Percentiles rank a stretch among this genome's conserved stretches.
phyloP scores from a whole-genome alignment of 2,113 vertebrate species.

The Cyanoramphus novaezelandiae region DNA sequence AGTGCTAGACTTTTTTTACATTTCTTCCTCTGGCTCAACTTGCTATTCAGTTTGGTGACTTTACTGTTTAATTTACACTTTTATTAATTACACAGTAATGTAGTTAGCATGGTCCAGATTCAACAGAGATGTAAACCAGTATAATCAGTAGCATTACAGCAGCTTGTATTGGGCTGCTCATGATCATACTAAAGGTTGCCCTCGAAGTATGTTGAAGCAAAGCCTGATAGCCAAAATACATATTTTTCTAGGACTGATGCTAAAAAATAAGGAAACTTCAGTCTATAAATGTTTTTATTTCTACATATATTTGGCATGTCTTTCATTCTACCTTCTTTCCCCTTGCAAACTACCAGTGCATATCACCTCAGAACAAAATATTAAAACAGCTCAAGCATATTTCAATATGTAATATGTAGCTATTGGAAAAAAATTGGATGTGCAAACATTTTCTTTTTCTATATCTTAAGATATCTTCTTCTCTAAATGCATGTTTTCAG shows the following conservation, averaged over 20 bases:
- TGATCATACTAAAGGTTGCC: neutral
- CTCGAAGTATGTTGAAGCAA: neutral
- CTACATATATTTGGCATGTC: conserved; percentile 29
- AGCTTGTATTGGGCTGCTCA: neutral
- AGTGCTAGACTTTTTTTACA: neutral
- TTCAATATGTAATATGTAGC: neutral
- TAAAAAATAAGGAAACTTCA: conserved; percentile 33
- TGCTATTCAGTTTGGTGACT: neutral
- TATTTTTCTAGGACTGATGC: conserved; percentile 46
- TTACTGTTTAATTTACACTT: conserved; percentile 19
- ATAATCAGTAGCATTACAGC: neutral
- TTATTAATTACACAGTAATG: neutral
- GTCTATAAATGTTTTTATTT: conserved; percentile 25
- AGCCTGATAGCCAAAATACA: conserved; percentile 25
- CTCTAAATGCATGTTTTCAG: neutral
- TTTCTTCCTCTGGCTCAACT: neutral
- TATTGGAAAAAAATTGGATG: neutral
- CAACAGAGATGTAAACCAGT: neutral
- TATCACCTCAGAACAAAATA: conserved; percentile 16
- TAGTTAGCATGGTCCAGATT: neutral
- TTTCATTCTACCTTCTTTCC: conserved; percentile 17
- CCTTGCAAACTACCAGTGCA: neutral
- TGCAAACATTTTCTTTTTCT: neutral
- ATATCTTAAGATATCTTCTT: neutral
- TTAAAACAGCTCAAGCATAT: conserved; percentile 12